These are phyloP conservation scores for Neelides folsomi DNA, from an alignment of 2,888 invertebrate genomes.

Conservation along the genomic window DNA sequence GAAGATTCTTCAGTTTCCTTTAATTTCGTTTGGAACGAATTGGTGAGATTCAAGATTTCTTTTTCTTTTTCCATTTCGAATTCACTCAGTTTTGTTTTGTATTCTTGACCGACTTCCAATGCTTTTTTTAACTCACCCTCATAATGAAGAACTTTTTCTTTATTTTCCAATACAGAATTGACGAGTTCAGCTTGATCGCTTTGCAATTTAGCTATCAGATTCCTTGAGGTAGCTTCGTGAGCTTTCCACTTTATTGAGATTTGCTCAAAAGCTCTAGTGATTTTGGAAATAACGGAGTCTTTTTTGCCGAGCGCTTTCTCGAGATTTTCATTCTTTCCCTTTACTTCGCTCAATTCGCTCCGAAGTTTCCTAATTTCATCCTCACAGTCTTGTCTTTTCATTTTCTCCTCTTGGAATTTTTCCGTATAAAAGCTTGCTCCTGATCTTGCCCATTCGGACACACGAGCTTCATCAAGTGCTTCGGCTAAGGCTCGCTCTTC, in stretches of 20 bases:
- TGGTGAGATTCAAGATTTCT: conserved; percentile 7
- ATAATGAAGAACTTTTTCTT: conserved; percentile 20
- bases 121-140: conserved; percentile 26
- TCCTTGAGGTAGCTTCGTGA: conserved; percentile 19
- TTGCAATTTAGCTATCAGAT: conserved; percentile 18
- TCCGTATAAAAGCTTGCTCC: conserved; percentile 18
- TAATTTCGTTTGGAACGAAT: conserved; percentile 10
- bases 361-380: conserved; percentile 20
- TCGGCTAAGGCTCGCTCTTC: conserved; percentile 1
- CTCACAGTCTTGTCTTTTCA: conserved; percentile 27
- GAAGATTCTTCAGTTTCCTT: conserved; percentile 10
- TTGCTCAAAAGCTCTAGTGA: conserved; percentile 22
- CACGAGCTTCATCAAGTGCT: conserved; percentile 6
- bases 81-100: conserved; percentile 16
- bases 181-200: conserved; percentile 20
- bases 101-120: conserved; percentile 20
- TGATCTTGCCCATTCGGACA: conserved; percentile 20
- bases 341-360: conserved; percentile 18
- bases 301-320: conserved; percentile 12
- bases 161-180: conserved; percentile 13
- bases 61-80: conserved; percentile 13
- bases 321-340: conserved; percentile 21
- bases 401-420: conserved; percentile 28
- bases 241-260: conserved; percentile 27
- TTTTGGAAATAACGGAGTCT: conserved; percentile 19